A percentile compares a stretch with the other conserved stretches of the same genome.
These are phyloP conservation scores for Sesia bembeciformis DNA, from an alignment of 2,888 invertebrate species.

Conservation along the genomic window DNA sequence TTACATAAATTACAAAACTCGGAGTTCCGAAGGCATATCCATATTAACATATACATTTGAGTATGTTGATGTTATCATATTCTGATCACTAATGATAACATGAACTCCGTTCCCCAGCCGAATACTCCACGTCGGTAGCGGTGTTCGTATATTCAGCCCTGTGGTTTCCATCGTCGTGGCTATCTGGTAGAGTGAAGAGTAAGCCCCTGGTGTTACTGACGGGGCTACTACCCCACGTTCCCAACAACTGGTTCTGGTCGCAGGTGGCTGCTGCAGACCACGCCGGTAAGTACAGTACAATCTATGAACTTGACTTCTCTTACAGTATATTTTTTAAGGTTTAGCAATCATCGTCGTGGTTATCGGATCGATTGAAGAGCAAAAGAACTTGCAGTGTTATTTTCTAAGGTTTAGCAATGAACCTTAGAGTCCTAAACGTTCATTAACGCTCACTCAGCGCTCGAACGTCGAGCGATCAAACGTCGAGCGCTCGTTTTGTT, in stretches of 20 bases:
- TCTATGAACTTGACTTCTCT: too few species aligned
- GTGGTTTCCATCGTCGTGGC: conserved; percentile 16
- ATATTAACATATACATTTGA: too few species aligned
- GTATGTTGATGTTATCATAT: too few species aligned
- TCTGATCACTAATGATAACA: too few species aligned
- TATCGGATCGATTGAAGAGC: conserved; percentile 2
- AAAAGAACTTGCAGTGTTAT: not conserved
- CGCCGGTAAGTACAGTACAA: conserved; percentile 29
- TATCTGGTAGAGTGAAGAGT: conserved; percentile 2
- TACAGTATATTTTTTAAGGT: too few species aligned
- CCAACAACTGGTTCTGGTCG: conserved; percentile 36
- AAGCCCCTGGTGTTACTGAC: conserved; percentile 6
- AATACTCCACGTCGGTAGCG: conserved; percentile 29
- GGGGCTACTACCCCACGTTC: conserved; percentile 40
- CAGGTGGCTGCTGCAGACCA: conserved; percentile 27
- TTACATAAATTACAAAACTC: too few species aligned
- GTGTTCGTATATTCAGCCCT: conserved; percentile 21
- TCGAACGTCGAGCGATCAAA: too few species aligned
- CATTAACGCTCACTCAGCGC: too few species aligned
- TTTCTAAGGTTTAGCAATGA: too few species aligned
- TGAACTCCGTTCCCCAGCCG: conserved; percentile 16
- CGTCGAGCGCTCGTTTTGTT: too few species aligned
- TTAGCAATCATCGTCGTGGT: conserved; percentile 6
- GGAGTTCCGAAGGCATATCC: too few species aligned
- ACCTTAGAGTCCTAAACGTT: too few species aligned